A percentile compares a stretch with the other conserved stretches of the same genome.
Conservation (phyloP, 2,797 vertebrate genomes). For the Novumbra hubbsi region DNA sequence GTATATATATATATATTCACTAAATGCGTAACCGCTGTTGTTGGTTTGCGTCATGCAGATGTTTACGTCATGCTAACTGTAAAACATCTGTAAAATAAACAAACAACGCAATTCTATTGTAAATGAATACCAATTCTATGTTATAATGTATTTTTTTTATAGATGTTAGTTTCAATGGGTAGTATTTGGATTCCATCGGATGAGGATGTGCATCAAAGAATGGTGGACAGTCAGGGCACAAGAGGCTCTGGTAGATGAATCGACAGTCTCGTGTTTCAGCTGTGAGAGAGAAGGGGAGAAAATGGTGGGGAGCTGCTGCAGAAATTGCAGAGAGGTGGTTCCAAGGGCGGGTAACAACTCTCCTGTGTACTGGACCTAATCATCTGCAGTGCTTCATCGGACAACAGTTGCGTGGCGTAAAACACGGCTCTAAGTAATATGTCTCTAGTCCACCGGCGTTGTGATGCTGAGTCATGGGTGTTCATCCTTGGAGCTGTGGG, state of each 20-base stretch:
- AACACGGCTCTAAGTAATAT: background rate
- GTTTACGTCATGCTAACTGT: no score
- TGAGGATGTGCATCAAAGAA: slow-evolving; percentile 34
- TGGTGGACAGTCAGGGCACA: background rate
- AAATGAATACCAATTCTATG: no score
- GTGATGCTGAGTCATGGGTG: slow-evolving; percentile 14
- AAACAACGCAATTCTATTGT: no score
- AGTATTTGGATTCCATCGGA: background rate
- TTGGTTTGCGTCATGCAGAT: no score
- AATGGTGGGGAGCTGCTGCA: background rate
- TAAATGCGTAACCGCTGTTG: background rate
- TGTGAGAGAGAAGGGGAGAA: background rate
- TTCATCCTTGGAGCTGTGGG: slow-evolving; percentile 21
- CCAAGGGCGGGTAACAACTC: background rate
- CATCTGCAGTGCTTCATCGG: background rate
- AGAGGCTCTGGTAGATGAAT: slow-evolving; percentile 28
- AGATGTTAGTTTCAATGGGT: no score
- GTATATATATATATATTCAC: background rate
- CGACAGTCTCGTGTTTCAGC: slow-evolving; percentile 21
- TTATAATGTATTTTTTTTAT: no score
- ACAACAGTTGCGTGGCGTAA: slow-evolving; percentile 11
- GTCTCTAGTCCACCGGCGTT: slow-evolving; percentile 15
- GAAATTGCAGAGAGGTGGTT: background rate
- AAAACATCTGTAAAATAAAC: no score
- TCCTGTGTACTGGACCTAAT: background rate